Percentiles rank a stretch among this genome's conserved stretches.
Evolutionary conservation across 2,888 invertebrate species (phyloP).

Genomic region (Heterodera filipjevi): DNA sequence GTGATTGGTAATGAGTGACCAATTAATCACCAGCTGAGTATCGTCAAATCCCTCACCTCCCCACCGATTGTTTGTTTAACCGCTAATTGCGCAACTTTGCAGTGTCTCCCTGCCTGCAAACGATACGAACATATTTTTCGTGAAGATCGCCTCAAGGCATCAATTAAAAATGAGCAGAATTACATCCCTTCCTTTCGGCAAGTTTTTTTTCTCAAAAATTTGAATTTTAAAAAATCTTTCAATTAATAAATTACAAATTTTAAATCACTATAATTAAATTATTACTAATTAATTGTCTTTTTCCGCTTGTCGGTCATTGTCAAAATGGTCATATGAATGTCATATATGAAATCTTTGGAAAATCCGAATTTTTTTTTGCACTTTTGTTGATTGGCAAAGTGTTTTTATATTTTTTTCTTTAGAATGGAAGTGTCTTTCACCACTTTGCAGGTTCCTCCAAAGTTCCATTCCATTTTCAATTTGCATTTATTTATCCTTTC

Average conservation of each 20-base stretch:
- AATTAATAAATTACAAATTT: too few relatives aligned
- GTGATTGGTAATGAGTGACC: too few relatives aligned
- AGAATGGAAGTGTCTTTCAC: constrained; percentile 34
- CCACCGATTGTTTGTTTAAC: neutral
- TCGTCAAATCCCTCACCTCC: too few relatives aligned
- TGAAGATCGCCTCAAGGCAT: constrained; percentile 11
- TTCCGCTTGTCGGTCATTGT: too few relatives aligned
- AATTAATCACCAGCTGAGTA: too few relatives aligned
- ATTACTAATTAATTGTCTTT: too few relatives aligned
- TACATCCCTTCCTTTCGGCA: constrained; percentile 22
- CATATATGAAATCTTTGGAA: too few relatives aligned
- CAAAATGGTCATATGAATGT: too few relatives aligned
- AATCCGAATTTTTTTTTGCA: neutral
- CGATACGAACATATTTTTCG: constrained; percentile 23
- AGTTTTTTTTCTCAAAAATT: too few relatives aligned
- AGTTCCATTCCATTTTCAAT: neutral
- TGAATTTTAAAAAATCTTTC: too few relatives aligned
- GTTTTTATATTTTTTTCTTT: neutral
- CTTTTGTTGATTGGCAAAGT: too few relatives aligned
- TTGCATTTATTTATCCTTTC: neutral
- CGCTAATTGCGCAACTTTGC: neutral
- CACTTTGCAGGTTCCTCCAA: constrained; percentile 17
- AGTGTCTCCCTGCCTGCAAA: constrained; percentile 28
- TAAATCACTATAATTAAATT: too few relatives aligned
- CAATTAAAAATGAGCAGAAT: neutral